Percentiles rank a stretch among this genome's conserved stretches.
These are phyloP conservation scores for Latrodectus elegans DNA, from an alignment of 2,888 invertebrate genomes.

Conservation along the genomic window DNA sequence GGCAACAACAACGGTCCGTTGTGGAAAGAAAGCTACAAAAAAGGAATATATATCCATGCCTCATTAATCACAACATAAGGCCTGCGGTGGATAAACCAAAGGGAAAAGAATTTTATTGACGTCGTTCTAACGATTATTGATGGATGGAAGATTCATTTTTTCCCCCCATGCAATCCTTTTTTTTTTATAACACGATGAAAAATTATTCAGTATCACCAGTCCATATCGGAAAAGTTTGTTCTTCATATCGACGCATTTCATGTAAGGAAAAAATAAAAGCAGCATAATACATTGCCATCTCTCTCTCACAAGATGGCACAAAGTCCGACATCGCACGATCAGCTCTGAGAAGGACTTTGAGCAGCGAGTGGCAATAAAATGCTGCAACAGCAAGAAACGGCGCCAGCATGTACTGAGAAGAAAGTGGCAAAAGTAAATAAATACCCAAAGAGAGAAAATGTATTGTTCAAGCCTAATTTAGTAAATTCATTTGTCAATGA, in stretches of 20 bases:
- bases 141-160: conserved; percentile 11
- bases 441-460: too few relatives aligned
- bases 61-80: conserved; percentile 32
- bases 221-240: conserved; percentile 28
- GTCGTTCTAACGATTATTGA: conserved; percentile 50
- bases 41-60: background rate
- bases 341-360: too few relatives aligned
- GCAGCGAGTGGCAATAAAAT: too few relatives aligned
- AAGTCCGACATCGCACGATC: too few relatives aligned
- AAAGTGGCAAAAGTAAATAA: too few relatives aligned
- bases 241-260: conserved; percentile 7
- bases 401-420: too few relatives aligned
- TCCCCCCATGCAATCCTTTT: background rate
- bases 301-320: too few relatives aligned
- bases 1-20: background rate
- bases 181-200: conserved; percentile 10
- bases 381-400: too few relatives aligned
- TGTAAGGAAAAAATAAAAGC: background rate
- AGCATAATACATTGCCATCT: too few relatives aligned
- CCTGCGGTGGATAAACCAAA: conserved; percentile 12
- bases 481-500: too few relatives aligned
- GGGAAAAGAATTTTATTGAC: conserved; percentile 38
- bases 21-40: conserved; percentile 1
- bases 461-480: too few relatives aligned
- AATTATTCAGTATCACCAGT: conserved; percentile 3